These are phyloP conservation scores for Malacoraja senta DNA, from an alignment of 2,797 vertebrate genomes.

Conservation along the genomic window DNA sequence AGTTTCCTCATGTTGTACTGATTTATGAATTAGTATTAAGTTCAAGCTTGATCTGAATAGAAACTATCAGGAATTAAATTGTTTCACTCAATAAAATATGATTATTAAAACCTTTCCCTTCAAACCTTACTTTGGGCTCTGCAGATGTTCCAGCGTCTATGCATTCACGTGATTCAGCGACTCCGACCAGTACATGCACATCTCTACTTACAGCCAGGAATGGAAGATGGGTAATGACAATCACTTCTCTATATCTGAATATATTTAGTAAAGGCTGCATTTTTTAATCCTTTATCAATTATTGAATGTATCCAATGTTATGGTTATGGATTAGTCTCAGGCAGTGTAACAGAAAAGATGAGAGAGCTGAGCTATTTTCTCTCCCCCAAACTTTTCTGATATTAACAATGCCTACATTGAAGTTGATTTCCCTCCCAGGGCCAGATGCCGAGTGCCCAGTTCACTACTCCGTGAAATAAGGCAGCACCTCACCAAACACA, in stretches of 20 bases:
- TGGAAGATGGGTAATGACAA: conserved; percentile 82
- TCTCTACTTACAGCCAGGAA: conserved; percentile 91
- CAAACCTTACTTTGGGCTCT: conserved; percentile 42
- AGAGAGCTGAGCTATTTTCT: no score
- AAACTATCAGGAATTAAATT: conserved; percentile 38
- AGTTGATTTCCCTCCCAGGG: no score
- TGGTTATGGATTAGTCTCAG: no score
- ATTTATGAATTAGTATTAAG: neutral
- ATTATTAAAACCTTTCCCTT: conserved; percentile 11
- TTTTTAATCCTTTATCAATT: neutral
- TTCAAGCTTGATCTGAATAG: neutral
- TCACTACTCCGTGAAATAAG: no score
- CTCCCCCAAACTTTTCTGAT: no score
- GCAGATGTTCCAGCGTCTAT: conserved; percentile 97
- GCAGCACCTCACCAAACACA: no score
- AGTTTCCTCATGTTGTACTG: neutral
- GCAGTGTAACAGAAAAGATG: no score
- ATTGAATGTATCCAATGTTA: no score
- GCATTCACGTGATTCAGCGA: conserved; percentile 95
- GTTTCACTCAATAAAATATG: conserved; percentile 37
- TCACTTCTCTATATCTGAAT: neutral
- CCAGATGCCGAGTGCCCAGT: no score
- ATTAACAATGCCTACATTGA: no score
- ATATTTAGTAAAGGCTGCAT: neutral
- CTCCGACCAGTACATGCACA: conserved; percentile 91